phyloP scores from a whole-genome alignment of 2,113 vertebrate genomes.

The Gulo gulo region DNA sequence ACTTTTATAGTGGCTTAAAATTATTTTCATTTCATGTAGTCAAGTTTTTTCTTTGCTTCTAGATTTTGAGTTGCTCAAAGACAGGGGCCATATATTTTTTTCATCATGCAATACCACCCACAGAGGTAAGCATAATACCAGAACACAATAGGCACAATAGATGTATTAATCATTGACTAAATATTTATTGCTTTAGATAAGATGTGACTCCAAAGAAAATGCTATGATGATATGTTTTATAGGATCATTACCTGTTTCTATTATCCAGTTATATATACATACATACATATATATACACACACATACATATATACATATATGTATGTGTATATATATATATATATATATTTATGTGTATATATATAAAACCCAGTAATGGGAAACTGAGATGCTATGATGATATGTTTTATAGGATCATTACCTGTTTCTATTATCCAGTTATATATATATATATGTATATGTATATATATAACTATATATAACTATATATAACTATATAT shows the following conservation, averaged over 20 bases:
- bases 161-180: background rate
- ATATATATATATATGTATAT: too few species aligned
- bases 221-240: background rate
- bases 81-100: background rate
- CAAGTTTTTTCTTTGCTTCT: background rate
- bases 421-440: too few species aligned
- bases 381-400: background rate
- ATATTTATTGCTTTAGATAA: background rate
- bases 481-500: too few species aligned
- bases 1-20: background rate
- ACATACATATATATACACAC: background rate
- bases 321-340: too few species aligned
- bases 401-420: too few species aligned
- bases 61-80: background rate
- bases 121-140: background rate
- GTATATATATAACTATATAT: too few species aligned
- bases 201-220: background rate
- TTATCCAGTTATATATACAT: background rate
- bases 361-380: background rate
- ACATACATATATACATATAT: background rate
- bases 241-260: background rate
- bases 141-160: background rate
- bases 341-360: too few species aligned
- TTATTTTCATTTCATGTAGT: background rate
- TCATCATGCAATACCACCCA: background rate